Conservation (phyloP, 1,140 invertebrate species). For the Belonocnema kinseyi region DNA sequence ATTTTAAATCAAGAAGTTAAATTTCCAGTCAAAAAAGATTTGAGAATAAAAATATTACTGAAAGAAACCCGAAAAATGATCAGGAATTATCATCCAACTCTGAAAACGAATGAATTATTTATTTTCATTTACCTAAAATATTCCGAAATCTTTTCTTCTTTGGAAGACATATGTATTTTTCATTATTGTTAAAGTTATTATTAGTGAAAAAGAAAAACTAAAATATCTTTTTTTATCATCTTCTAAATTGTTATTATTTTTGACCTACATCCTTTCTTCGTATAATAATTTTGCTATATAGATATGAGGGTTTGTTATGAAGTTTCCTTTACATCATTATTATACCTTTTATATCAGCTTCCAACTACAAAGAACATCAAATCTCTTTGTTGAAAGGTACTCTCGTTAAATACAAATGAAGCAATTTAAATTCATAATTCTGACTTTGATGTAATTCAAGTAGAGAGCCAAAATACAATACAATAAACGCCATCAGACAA, state of each 20-base stretch:
- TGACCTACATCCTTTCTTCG: constrained; percentile 4
- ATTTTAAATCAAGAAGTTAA: no score
- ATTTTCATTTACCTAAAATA: no score
- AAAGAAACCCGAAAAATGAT: no score
- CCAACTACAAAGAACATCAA: constrained; percentile 18
- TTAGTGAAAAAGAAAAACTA: no score
- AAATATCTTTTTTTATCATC: neutral
- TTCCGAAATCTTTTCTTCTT: no score
- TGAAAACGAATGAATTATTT: no score
- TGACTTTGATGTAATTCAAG: neutral
- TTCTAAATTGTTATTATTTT: neutral
- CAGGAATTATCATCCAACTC: no score
- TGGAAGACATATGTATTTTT: no score
- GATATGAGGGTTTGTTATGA: constrained; percentile 21
- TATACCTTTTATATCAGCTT: constrained; percentile 25
- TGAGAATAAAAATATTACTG: no score
- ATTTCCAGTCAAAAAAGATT: no score
- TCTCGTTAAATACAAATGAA: constrained; percentile 29
- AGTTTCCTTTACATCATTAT: constrained; percentile 13
- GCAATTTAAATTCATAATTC: constrained; percentile 16
- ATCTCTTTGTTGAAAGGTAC: constrained; percentile 7
- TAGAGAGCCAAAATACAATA: neutral
- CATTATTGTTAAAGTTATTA: no score
- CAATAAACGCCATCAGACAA: neutral
- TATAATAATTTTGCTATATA: constrained; percentile 3